Base-by-base conservation (phyloP, 1,140 invertebrate species). In the Stenopsyche tienmushanensis region DNA sequence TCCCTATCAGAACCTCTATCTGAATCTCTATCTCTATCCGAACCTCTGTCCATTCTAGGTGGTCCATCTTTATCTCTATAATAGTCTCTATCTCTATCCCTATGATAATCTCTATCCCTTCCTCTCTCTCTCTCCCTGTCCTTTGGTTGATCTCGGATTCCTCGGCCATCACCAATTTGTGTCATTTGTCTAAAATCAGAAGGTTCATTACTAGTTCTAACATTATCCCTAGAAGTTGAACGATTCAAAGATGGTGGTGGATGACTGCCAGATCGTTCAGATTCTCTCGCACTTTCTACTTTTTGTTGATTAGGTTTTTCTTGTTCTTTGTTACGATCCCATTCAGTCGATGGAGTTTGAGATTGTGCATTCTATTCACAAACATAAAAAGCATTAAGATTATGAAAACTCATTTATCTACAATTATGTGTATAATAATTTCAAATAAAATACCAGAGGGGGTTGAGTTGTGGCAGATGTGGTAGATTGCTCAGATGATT, bases 1-100 rank as follows among this genome's bases (percentile, higher is more conserved):
- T 80, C 77, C 64, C 75, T 75, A 39, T 77, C 75, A 64, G 73
- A 70, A 13, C 62, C 13, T 20, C 77, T 73, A 55, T 80, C 76
- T 1, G 76, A 72, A 1, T 83, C 82, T 34, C 79, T 74, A 58
- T 82, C 81, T 52, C 77, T 72, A 24, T 73, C 70, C 17, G 57
- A 34, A 34, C 62, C 62, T 29, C 62, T 70, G 64, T 74, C 70
- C 17, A 67, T 70, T 42, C 77, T 72, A 52, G 72, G 73, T 64
- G 76, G 77, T 39, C 77, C 73, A 45, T 72, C 72, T 66, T 78
- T 62, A 64, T 80, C 73, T 71, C 74, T 72, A 71, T 80, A 73
- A 49, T 75, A 76, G 63, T 77, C 79, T 0, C 80, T 73, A 3
- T 83, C 76, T 13, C 71, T 72, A 3, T 83, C 76, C 9, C 71